Evolutionary conservation across 2,888 invertebrate species (phyloP).

Genomic region (Anorthoa munda): DNA sequence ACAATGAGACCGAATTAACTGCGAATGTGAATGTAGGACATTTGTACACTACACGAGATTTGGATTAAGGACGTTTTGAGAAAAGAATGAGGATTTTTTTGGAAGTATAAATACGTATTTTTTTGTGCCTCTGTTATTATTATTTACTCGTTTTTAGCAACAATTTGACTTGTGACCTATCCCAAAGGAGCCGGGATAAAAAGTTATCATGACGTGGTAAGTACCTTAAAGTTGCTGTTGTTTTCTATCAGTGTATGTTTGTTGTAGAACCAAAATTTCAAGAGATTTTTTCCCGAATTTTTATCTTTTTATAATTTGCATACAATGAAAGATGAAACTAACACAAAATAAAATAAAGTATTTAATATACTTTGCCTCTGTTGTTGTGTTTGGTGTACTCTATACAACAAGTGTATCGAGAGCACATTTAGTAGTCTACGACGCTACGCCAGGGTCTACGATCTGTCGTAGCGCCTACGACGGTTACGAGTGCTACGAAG

Average conservation of each 20-base stretch:
- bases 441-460: constrained; percentile 3
- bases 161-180: too few relatives aligned
- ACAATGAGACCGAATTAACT: constrained; percentile 84
- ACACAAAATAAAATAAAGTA: neutral
- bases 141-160: neutral
- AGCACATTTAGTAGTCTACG: neutral
- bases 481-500: neutral
- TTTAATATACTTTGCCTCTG: neutral
- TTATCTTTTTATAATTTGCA: neutral
- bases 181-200: too few relatives aligned
- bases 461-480: constrained; percentile 10
- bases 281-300: neutral
- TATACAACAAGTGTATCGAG: too few relatives aligned
- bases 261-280: too few relatives aligned
- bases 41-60: constrained; percentile 26
- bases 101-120: neutral
- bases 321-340: neutral
- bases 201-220: too few relatives aligned
- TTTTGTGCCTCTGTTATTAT: neutral
- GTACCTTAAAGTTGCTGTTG: too few relatives aligned
- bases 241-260: too few relatives aligned
- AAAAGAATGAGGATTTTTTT: neutral
- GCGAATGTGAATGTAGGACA: constrained; percentile 70
- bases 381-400: too few relatives aligned
- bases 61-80: constrained; percentile 3